Conservation (phyloP, 2,797 vertebrate species). For the Arremon aurantiirostris region DNA sequence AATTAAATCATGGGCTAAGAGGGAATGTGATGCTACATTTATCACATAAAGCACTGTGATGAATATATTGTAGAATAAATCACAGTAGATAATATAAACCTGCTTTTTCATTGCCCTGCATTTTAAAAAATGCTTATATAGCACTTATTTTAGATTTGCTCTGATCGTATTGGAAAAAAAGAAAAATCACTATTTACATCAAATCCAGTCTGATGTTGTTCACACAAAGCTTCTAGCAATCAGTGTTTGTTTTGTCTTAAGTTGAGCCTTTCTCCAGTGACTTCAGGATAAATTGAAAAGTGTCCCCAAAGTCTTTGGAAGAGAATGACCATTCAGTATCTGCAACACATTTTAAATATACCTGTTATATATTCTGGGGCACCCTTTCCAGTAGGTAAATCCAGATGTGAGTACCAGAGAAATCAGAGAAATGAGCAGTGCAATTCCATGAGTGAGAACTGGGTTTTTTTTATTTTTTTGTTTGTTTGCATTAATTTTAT, state of each 20-base stretch:
- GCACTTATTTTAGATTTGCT: neutral
- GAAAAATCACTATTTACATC: neutral
- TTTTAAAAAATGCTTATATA: neutral
- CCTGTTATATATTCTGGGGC: neutral
- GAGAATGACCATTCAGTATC: neutral
- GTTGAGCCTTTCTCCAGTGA: neutral
- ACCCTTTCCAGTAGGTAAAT: neutral
- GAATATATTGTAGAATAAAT: neutral
- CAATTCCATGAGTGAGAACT: neutral
- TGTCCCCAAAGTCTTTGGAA: neutral
- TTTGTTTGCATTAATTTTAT: neutral
- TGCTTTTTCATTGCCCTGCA: neutral
- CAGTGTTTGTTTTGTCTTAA: neutral
- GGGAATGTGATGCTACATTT: neutral
- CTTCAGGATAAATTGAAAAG: neutral
- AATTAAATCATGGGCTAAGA: neutral
- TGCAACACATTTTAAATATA: neutral
- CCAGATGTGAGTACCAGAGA: neutral
- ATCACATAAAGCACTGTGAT: neutral
- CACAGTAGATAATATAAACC: neutral
- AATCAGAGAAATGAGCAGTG: neutral
- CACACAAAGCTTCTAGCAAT: neutral
- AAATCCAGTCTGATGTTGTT: neutral
- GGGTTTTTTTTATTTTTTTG: neutral
- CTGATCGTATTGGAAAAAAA: neutral